Evolutionary conservation across 2,888 invertebrate species (phyloP).

Genomic region (Pollenia griseotomentosa): DNA sequence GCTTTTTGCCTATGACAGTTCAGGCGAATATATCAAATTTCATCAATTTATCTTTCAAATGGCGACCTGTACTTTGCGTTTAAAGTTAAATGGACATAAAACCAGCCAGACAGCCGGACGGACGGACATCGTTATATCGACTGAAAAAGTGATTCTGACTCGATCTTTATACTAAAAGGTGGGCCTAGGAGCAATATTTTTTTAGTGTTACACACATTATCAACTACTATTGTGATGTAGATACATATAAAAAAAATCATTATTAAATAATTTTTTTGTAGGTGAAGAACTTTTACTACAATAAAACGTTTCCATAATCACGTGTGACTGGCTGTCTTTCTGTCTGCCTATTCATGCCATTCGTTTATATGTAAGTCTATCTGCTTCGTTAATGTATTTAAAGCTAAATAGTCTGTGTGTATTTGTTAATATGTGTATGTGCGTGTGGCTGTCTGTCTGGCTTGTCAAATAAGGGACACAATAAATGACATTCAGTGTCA

Average conservation of each 20-base stretch:
- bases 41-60: no score
- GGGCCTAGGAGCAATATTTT: no score
- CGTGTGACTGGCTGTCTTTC: neutral
- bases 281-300: slow-evolving; percentile 11
- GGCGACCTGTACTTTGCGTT: no score
- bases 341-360: neutral
- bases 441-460: slow-evolving; percentile 45
- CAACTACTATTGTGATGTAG: no score
- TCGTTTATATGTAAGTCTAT: slow-evolving; percentile 8
- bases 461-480: slow-evolving; percentile 71
- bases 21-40: no score
- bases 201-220: no score
- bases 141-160: no score
- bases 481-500: slow-evolving; percentile 70
- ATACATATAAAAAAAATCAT: neutral
- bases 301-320: slow-evolving; percentile 7
- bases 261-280: slow-evolving; percentile 39
- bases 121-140: no score
- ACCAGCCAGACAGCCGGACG: no score
- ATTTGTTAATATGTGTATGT: slow-evolving; percentile 15
- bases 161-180: no score
- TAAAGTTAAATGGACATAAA: no score
- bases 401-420: slow-evolving; percentile 16
- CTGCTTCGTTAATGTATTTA: slow-evolving; percentile 33
- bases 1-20: no score